Evolutionary conservation across 2,888 invertebrate species (phyloP).

Genomic region (Mimachlamys varia): DNA sequence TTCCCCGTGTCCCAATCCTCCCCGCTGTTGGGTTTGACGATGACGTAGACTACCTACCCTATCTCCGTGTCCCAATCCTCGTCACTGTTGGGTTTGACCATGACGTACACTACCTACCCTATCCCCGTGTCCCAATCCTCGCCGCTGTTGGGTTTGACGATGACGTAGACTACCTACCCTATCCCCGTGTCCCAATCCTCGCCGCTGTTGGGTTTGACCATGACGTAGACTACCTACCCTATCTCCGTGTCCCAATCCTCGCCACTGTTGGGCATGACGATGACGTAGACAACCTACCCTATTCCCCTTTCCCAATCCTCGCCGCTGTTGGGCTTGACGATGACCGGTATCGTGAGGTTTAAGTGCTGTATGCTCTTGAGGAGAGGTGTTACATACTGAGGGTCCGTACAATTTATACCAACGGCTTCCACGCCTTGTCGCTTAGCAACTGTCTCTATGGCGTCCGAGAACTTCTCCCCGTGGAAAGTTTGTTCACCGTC

Average conservation of each 20-base stretch:
- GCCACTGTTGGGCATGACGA: neutral
- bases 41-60: too few relatives aligned
- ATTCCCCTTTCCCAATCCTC: constrained; percentile 87
- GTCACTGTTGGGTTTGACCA: too few relatives aligned
- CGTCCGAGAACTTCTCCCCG: constrained; percentile 91
- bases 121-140: too few relatives aligned
- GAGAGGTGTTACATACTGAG: constrained; percentile 86
- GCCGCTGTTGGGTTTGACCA: constrained; percentile 95
- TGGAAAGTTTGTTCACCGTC: constrained; percentile 88
- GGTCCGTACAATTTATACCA: constrained; percentile 94
- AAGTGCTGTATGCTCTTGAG: constrained; percentile 81
- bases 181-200: constrained; percentile 87
- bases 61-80: too few relatives aligned
- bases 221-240: constrained; percentile 79
- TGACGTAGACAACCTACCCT: constrained; percentile 52
- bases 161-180: constrained; percentile 53
- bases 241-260: too few relatives aligned
- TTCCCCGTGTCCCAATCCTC: too few relatives aligned
- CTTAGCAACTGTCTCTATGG: constrained; percentile 83
- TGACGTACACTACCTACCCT: too few relatives aligned
- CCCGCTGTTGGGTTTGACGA: too few relatives aligned
- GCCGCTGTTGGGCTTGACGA: constrained; percentile 97
- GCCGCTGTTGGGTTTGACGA: neutral
- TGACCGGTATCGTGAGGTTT: constrained; percentile 84
- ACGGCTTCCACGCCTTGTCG: constrained; percentile 91